These are phyloP conservation scores for Gasterosteus aculeatus DNA, from an alignment of 2,113 vertebrate species.

Conservation along the genomic window DNA sequence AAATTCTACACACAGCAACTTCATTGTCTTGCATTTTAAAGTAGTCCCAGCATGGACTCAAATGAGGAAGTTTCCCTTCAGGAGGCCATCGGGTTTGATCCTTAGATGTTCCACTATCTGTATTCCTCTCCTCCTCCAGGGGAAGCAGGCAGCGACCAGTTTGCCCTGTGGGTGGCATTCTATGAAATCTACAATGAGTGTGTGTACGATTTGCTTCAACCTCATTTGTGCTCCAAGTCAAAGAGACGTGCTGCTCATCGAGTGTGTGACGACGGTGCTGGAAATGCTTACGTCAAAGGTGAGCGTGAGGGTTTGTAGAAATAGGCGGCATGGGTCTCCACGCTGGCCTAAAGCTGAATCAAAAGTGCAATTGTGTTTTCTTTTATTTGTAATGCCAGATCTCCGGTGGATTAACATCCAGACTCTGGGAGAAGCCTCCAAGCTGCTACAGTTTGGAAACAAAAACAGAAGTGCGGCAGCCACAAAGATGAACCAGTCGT, in stretches of 20 bases:
- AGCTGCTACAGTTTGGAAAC: constrained; percentile 86
- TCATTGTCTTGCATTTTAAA: background rate
- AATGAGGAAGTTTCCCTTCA: background rate
- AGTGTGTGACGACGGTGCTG: constrained; percentile 87
- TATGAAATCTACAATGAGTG: constrained; percentile 93
- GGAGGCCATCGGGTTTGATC: background rate
- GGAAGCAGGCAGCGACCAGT: constrained; percentile 58
- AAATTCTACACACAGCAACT: background rate
- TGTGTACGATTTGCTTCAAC: constrained; percentile 86
- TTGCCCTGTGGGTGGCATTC: constrained; percentile 88
- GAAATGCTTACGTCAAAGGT: constrained; percentile 89
- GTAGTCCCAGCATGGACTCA: background rate
- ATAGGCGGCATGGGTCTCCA: background rate
- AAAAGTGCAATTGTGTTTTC: background rate
- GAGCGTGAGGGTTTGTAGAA: background rate
- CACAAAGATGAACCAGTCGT: constrained; percentile 91
- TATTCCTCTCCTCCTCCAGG: background rate
- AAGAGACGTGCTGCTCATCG: constrained; percentile 84
- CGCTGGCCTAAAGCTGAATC: background rate
- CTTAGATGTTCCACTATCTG: background rate
- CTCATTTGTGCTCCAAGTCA: constrained; percentile 69
- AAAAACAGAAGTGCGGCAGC: constrained; percentile 89
- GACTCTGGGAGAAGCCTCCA: constrained; percentile 82
- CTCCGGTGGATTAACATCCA: constrained; percentile 88
- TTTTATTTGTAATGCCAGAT: constrained; percentile 70